These are phyloP conservation scores for Catocala fraxini DNA, from an alignment of 2,888 invertebrate species.

Conservation along the genomic window DNA sequence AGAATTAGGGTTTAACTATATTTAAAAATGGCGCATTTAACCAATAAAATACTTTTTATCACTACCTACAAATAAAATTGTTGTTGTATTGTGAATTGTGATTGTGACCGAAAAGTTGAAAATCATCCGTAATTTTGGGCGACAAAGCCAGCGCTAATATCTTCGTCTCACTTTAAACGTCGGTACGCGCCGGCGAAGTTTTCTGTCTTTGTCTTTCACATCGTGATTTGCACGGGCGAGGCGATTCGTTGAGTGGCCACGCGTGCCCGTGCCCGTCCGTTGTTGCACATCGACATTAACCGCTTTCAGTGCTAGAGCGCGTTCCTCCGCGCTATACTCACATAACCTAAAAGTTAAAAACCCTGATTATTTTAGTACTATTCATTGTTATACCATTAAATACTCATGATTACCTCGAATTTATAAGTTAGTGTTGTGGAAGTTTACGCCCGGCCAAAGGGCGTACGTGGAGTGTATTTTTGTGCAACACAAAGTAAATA, in stretches of 20 bases:
- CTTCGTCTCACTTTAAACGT: conserved; percentile 54
- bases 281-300: conserved; percentile 86
- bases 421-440: conserved; percentile 85
- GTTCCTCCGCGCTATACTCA: conserved; percentile 83
- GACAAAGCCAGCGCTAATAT: conserved; percentile 50
- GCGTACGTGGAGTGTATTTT: conserved; percentile 86
- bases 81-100: conserved; percentile 14
- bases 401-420: conserved; percentile 85
- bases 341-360: conserved; percentile 83
- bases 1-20: too few species aligned
- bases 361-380: conserved; percentile 72
- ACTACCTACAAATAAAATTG: conserved; percentile 2
- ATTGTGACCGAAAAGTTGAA: conserved; percentile 47
- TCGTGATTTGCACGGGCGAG: conserved; percentile 56
- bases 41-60: neutral
- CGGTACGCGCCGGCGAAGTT: conserved; percentile 55
- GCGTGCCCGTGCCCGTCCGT: conserved; percentile 74
- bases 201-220: conserved; percentile 66
- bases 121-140: conserved; percentile 46
- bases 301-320: conserved; percentile 86
- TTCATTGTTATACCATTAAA: conserved; percentile 70
- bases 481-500: conserved; percentile 88
- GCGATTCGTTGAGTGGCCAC: conserved; percentile 66
- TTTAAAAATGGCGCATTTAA: too few species aligned
- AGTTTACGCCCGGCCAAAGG: conserved; percentile 76